Base-by-base conservation (phyloP, 2,113 vertebrate genomes). In the Pomatorhinus ruficollis region DNA sequence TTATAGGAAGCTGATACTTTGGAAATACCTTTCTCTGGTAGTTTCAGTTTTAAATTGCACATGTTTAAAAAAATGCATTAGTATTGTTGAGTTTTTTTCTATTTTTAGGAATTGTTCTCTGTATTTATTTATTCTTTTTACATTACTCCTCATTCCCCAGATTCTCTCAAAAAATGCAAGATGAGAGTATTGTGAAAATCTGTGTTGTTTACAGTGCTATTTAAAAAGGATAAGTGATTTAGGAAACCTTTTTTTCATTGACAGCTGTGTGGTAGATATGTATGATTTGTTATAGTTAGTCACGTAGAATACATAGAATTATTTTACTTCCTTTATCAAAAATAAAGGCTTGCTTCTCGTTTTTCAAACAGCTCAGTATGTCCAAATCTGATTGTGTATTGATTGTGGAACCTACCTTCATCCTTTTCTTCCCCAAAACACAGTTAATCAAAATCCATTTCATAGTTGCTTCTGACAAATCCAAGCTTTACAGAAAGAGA, bases 281-380 rank as follows among this genome's bases (percentile, higher is more conserved):
- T 80, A 10, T 68, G 27, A 66, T 69, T 64, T 69, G 23, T 47
- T 30, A 40, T 77, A 18, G 5, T 37, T 42, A 44, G 8, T 52
- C 47, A 31, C 21, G 17, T 12, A 35, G 28, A 70, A 83, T 61
- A 20, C n/a, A 57, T 11, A 40, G 28, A 33, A 24, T 69, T 35
- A 20, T 25, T 87, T 68, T 77, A 72, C 23, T 3, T 83, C 12
- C 4, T 77, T 77, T 61, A 44, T n/a, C 3, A 82, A 79, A 78
- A 82, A 45, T 40, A 24, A 72, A 44, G 5, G 4, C 35, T 30
- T 63, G 33, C 19, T 65, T 82, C 15, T 78, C 20, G 33, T 57
- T 87, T 72, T 79, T 83, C 37, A 19, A 16, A 35, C 27, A 39
- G 22, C 10, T 47, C 0, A 0, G 2, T 5, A 1, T 63, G 16